Percentiles rank a stretch among this genome's conserved stretches.
These are phyloP conservation scores for Argya squamiceps DNA, from an alignment of 2,797 vertebrate genomes.

Conservation along the genomic window DNA sequence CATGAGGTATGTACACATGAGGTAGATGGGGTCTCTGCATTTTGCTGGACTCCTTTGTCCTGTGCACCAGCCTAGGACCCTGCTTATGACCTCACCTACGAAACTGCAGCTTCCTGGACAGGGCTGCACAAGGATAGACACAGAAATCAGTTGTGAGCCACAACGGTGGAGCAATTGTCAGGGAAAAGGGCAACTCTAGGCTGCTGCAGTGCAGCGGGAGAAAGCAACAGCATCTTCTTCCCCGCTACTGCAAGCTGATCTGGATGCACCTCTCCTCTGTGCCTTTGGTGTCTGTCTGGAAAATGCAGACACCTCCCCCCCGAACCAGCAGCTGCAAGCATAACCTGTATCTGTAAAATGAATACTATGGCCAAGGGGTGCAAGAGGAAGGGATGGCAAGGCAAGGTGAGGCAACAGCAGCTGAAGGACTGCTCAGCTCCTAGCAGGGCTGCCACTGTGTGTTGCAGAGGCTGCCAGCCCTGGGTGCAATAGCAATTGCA, in stretches of 20 bases:
- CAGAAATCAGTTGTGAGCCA: not conserved
- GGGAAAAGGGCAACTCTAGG: not conserved
- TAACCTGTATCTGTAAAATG: not conserved
- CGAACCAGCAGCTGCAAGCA: not conserved
- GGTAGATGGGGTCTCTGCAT: not conserved
- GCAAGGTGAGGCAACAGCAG: not conserved
- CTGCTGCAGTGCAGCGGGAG: fast-evolving
- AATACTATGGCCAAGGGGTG: not conserved
- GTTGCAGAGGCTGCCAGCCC: not conserved
- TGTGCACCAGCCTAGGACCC: not conserved
- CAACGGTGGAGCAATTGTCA: too few relatives aligned
- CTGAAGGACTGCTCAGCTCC: not conserved
- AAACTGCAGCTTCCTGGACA: fast-evolving
- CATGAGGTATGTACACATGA: not conserved
- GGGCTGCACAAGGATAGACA: not conserved
- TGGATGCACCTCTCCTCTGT: fast-evolving
- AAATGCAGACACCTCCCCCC: not conserved
- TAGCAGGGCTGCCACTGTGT: not conserved
- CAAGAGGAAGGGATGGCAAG: not conserved
- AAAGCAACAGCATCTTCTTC: not conserved
- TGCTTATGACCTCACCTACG: not conserved
- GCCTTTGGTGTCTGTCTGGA: not conserved
- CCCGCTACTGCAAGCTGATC: not conserved
- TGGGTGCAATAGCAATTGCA: not conserved
- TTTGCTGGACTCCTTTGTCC: not conserved